Evolutionary conservation across 2,797 vertebrate species (phyloP).

Genomic region (Glossophaga mutica): DNA sequence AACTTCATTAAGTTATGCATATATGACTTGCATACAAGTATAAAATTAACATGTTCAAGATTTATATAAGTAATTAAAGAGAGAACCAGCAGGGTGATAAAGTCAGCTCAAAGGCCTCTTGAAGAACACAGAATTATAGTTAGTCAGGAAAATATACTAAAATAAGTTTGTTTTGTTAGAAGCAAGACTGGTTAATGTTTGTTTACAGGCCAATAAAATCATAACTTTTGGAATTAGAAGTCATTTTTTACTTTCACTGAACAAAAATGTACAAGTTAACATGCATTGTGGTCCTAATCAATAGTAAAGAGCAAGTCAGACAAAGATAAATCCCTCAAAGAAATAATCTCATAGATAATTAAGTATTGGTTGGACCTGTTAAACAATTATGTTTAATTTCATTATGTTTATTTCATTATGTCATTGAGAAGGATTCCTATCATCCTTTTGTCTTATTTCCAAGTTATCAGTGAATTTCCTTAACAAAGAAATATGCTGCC

Average conservation of each 20-base stretch:
- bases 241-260: not conserved
- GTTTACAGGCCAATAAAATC: not conserved
- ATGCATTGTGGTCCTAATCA: not conserved
- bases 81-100: not conserved
- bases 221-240: not conserved
- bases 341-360: not conserved
- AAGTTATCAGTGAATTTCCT: not conserved
- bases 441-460: not conserved
- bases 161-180: not conserved
- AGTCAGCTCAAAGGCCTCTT: not conserved
- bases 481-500: not conserved
- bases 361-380: not conserved
- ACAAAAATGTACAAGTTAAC: not conserved
- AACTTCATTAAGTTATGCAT: slow-evolving; percentile 8
- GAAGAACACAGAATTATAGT: not conserved
- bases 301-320: not conserved
- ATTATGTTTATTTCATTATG: not conserved
- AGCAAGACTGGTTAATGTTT: not conserved
- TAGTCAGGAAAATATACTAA: not conserved
- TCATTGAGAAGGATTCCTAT: not conserved
- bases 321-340: not conserved
- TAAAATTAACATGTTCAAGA: not conserved
- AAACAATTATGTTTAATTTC: too few relatives aligned
- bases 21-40: not conserved
- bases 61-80: not conserved